Percentiles rank a stretch among this genome's conserved stretches.
Conservation (phyloP, 1,140 invertebrate genomes). For the Wiebesia pumilae region DNA sequence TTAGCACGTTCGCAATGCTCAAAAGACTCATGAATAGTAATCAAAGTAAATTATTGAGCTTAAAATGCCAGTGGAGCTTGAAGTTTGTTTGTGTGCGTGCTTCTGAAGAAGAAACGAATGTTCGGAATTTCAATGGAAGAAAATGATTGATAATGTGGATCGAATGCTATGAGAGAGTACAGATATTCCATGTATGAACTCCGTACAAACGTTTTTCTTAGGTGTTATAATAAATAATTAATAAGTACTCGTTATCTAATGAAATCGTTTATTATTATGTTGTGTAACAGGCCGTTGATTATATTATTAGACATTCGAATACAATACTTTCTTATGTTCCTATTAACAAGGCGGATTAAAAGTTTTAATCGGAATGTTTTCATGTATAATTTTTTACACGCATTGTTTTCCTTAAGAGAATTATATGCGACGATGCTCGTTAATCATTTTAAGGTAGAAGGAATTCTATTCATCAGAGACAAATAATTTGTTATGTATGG, state of each 20-base stretch:
- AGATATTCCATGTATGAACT: conserved; percentile 4
- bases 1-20: conserved; percentile 47
- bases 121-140: conserved; percentile 10
- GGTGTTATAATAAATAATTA: conserved; percentile 16
- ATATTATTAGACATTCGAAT: not conserved
- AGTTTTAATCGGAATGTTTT: not conserved
- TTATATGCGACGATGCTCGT: not conserved
- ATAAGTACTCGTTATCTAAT: conserved; percentile 7
- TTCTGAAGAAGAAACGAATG: not conserved
- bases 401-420: not conserved
- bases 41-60: conserved; percentile 28
- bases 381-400: not conserved
- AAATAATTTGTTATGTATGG: no score
- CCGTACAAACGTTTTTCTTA: not conserved
- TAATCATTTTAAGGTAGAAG: not conserved
- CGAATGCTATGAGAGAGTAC: not conserved
- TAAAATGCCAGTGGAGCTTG: not conserved
- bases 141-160: conserved; percentile 41
- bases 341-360: not conserved
- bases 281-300: not conserved
- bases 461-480: not conserved
- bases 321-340: not conserved
- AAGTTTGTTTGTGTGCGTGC: not conserved
- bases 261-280: not conserved
- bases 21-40: conserved; percentile 38